Conservation (phyloP, 2,113 vertebrate genomes). For the Psittacus erithacus region DNA sequence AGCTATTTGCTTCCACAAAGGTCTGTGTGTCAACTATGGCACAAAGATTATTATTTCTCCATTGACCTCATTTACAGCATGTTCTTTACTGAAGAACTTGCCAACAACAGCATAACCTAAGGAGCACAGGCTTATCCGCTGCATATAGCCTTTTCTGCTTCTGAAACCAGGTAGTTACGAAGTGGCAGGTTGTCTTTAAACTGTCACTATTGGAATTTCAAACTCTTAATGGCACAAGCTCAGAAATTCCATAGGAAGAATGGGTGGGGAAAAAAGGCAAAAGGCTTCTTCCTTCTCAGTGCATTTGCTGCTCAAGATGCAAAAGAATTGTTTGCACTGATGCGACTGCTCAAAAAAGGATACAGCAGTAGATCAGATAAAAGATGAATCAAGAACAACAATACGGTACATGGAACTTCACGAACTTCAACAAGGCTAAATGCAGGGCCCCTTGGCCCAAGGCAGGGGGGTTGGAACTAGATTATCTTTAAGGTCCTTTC, state of each 20-base stretch:
- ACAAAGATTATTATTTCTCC: background rate
- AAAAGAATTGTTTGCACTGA: background rate
- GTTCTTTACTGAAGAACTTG: background rate
- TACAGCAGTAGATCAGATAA: background rate
- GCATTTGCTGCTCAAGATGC: background rate
- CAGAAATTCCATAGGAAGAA: background rate
- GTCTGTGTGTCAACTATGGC: background rate
- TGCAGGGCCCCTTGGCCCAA: background rate
- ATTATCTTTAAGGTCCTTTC: background rate
- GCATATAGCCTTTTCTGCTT: background rate
- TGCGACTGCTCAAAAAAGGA: background rate
- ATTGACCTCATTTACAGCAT: background rate
- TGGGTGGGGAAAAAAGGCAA: background rate
- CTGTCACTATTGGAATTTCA: background rate
- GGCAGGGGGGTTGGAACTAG: background rate
- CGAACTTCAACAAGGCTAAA: background rate
- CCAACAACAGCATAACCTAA: background rate
- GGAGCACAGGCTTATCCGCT: background rate
- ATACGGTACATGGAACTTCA: background rate
- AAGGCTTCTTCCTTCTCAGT: background rate
- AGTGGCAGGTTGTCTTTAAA: background rate
- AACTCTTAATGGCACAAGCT: background rate
- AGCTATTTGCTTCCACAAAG: background rate
- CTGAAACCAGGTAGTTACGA: background rate
- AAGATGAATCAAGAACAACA: background rate